Conservation (phyloP, 2,888 invertebrate genomes). For the Microplitis deprimator region DNA sequence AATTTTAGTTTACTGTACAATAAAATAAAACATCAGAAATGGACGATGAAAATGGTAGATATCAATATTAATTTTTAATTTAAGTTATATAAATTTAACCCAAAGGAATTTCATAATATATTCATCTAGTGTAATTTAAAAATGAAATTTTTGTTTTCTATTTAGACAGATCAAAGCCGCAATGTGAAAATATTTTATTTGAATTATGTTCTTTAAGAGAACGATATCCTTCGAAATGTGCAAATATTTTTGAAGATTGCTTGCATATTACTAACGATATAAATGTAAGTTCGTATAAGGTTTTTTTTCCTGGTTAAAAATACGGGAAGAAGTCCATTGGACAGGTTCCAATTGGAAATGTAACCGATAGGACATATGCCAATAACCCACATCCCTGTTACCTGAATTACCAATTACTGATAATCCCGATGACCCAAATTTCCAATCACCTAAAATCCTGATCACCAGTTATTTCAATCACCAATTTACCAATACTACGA, state of each 20-base stretch:
- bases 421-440: too few relatives aligned
- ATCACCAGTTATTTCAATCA: too few relatives aligned
- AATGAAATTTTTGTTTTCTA: background rate
- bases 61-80: background rate
- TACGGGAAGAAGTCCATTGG: too few relatives aligned
- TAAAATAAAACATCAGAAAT: background rate
- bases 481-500: too few relatives aligned
- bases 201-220: constrained; percentile 61
- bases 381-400: too few relatives aligned
- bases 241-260: constrained; percentile 56
- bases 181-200: constrained; percentile 62
- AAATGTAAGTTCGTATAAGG: constrained; percentile 47
- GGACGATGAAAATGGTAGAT: background rate
- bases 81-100: background rate
- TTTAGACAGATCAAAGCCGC: constrained; percentile 55
- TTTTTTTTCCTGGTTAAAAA: constrained; percentile 4
- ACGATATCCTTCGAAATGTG: constrained; percentile 58
- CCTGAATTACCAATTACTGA: too few relatives aligned
- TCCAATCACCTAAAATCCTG: too few relatives aligned
- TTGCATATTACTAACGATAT: constrained; percentile 55
- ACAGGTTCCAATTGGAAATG: too few relatives aligned
- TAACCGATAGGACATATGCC: too few relatives aligned
- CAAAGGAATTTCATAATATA: too few relatives aligned
- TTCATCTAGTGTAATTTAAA: background rate
- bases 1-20: too few relatives aligned